Base-by-base conservation (phyloP, 2,113 vertebrate species). In the Rhadina sibilatrix region DNA sequence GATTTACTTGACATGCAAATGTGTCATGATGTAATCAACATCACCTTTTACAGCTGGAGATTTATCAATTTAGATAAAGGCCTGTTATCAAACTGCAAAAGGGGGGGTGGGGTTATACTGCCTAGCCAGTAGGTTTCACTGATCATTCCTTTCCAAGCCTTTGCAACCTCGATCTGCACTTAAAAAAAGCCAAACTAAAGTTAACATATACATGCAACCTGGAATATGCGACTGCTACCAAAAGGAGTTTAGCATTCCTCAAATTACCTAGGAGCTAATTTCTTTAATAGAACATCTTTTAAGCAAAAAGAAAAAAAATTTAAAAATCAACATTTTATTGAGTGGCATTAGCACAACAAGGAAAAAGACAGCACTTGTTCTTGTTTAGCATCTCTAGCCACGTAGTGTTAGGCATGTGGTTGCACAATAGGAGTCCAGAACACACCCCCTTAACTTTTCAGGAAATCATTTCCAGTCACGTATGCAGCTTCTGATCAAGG, bases 341-440 rank as follows among this genome's bases (percentile, higher is more conserved):
- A 78, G 44, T 42, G 30, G 27, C 22, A 70, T 35, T 49, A 53
- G 15, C 38, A 54, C 1, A 9, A 20, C 13, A 12, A 65, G 28
- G 5, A 22, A 64, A 63, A 59, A 54, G 18, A 69, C 12, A 79
- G 65, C 24, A 37, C n/a, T 59, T 33, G 28, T 38, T 69, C 16
- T 63, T 31, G 31, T 33, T 82, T 44, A 72, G 28, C 70, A 72
- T n/a, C 65, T 61, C n/a, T 10, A 70, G 15, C 9, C 35, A 42
- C 6, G 5, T 0, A n/a, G 11, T 2, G 1, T 66, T 54, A 71
- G 1, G 2, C 10, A 31, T n/a, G 52, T 30, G 30, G 18, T 30
- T 20, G 31, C 37, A 40, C n/a, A 79, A 52, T 1, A 16, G 61
- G n/a, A 88, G 50, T n/a, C 23, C 42, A 50, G 52, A 78, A 61